Conservation (phyloP, 2,888 invertebrate genomes). For the Spilarctia lutea region DNA sequence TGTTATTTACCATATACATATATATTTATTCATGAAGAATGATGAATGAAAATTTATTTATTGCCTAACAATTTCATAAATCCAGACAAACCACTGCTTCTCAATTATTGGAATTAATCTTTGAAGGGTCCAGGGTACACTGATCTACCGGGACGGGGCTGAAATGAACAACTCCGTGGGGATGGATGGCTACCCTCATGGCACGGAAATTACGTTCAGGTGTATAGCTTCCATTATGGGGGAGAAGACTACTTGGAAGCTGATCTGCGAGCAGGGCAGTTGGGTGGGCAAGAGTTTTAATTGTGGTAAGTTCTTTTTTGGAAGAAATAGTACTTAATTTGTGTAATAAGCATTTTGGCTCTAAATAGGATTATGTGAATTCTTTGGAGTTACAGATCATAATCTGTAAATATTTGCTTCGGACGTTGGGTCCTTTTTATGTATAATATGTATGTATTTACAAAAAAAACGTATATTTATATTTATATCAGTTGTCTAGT, state of each 20-base stretch:
- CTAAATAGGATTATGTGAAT: too few species aligned
- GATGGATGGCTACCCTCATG: slow-evolving; percentile 91
- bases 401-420: too few species aligned
- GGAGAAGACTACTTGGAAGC: slow-evolving; percentile 94
- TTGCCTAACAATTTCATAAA: background rate
- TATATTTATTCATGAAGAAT: too few species aligned
- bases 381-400: too few species aligned
- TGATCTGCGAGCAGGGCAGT: slow-evolving; percentile 93
- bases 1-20: too few species aligned
- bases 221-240: slow-evolving; percentile 94
- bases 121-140: slow-evolving; percentile 90
- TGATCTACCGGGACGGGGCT: slow-evolving; percentile 91
- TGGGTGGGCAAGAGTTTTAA: slow-evolving; percentile 94
- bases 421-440: too few species aligned
- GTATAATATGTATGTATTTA: too few species aligned
- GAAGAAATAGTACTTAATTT: too few species aligned
- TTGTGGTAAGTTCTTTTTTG: slow-evolving; percentile 87
- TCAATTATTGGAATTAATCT: slow-evolving; percentile 20
- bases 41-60: too few species aligned
- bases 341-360: too few species aligned
- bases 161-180: slow-evolving; percentile 88
- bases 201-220: slow-evolving; percentile 93
- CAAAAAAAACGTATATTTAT: too few species aligned
- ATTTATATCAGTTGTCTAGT: too few species aligned
- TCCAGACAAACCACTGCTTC: slow-evolving; percentile 4